Base-by-base conservation (phyloP, 1,140 invertebrate genomes). In the Apis florea region DNA sequence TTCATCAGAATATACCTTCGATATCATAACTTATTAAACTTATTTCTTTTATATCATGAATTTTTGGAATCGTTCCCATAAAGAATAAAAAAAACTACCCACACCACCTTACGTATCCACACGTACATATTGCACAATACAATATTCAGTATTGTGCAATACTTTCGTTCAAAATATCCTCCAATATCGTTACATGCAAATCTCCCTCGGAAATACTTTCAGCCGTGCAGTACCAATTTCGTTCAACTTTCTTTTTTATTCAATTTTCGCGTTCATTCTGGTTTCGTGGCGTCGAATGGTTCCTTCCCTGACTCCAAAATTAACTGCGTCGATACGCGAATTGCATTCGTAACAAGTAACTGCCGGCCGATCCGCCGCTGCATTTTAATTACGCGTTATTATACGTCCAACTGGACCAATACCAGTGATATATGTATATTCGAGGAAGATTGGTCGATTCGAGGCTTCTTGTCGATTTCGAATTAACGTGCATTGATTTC, bases 381-480 rank as follows among this genome's bases (percentile, higher is more conserved):
- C 47, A 68, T 68, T 68, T 68, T 68, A 49, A 68, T 68, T 68
- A 68, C 66, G n/a, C 66, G 66, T 68, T 68, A 68, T 68, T 68
- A 68, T 68, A 68, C 66, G 47, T 5, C 21, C 47, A 24, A 51
- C 47, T 49, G 66, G 5, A 17, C 21, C 40, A 24, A 68, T 68
- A 49, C 31, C 31, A 19, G 21, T 12, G 13, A 68, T 49, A 51
- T 68, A 68, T 68, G 3, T n/a, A 13, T 40, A 6, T 40, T 40
- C n/a, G n/a, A n/a, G 6, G 66, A 51, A 68, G 66, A 68, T 68
- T 68, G 49, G 47, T 68, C 66, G 1, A n/a, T n/a, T n/a, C 47
- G 21, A 51, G 49, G n/a, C 66, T 68, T 68, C 66, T 49, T 68
- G 66, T 51, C 47, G 47, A 68, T 51, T 68, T 51, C 3, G 47